phyloP scores from a whole-genome alignment of 2,888 invertebrate genomes.

The Thecophora atra region DNA sequence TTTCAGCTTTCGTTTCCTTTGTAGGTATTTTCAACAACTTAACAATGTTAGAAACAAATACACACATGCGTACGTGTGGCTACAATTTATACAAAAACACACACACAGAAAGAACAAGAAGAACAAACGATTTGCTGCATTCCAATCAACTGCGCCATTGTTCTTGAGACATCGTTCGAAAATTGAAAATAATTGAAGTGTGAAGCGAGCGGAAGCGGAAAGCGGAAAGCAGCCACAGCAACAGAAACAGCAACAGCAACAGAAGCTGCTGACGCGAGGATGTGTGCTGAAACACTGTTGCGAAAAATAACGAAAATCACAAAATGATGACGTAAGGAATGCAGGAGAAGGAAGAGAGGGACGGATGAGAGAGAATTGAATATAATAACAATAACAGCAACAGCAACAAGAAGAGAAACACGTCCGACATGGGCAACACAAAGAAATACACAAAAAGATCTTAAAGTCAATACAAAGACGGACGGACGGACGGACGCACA shows the following conservation, averaged over 20 bases:
- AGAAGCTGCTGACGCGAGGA: conserved; percentile 24
- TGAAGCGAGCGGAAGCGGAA: conserved; percentile 53
- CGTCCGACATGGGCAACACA: background rate
- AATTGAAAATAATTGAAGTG: conserved; percentile 61
- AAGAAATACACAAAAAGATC: background rate
- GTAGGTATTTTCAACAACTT: conserved; percentile 1
- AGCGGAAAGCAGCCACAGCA: conserved; percentile 49
- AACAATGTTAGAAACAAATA: background rate
- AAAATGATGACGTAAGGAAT: conserved; percentile 47
- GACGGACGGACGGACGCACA: background rate
- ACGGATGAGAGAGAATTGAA: background rate
- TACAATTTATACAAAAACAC: background rate
- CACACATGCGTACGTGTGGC: background rate
- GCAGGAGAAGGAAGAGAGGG: background rate
- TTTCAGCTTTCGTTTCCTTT: background rate
- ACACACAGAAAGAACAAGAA: background rate
- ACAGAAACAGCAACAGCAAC: conserved; percentile 47
- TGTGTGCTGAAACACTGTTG: background rate
- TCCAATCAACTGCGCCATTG: conserved; percentile 58
- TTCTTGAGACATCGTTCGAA: conserved; percentile 59
- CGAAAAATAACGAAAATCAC: background rate
- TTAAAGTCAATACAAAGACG: background rate
- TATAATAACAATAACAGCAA: conserved; percentile 1
- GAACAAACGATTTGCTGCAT: conserved; percentile 52
- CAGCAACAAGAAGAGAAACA: background rate